These are phyloP conservation scores for Sorex maritimensis DNA, from an alignment of 2,797 vertebrate genomes.

Conservation along the genomic window DNA sequence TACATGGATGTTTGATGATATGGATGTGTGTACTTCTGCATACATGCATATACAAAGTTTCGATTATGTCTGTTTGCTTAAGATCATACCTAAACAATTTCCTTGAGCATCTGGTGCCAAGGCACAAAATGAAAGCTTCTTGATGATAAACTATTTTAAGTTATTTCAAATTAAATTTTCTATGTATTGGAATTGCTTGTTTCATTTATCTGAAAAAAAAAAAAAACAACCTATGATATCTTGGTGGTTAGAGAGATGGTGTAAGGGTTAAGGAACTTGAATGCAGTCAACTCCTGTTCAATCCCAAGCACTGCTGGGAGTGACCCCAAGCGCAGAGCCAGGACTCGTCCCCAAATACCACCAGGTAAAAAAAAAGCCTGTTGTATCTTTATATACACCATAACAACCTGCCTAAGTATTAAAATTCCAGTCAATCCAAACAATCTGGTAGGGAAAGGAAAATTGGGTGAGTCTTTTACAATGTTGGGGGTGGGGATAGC, in stretches of 20 bases:
- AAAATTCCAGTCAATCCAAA: not conserved
- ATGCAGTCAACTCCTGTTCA: too few species aligned
- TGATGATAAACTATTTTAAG: slow-evolving; percentile 74
- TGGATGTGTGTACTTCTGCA: not conserved
- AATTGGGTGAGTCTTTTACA: not conserved
- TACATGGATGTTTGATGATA: not conserved
- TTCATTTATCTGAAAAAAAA: slow-evolving; percentile 58
- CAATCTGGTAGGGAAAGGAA: not conserved
- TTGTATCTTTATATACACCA: slow-evolving; percentile 34
- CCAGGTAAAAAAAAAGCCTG: not conserved
- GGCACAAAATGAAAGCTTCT: slow-evolving; percentile 55
- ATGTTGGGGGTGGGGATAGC: not conserved
- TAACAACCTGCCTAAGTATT: slow-evolving; percentile 18
- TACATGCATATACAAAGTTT: slow-evolving; percentile 20
- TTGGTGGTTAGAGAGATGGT: too few species aligned
- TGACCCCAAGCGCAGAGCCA: too few species aligned
- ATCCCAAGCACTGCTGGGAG: too few species aligned
- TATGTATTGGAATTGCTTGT: slow-evolving; percentile 68
- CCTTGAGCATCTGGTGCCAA: slow-evolving; percentile 46
- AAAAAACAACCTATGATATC: too few species aligned
- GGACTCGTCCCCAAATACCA: too few species aligned
- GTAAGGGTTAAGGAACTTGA: too few species aligned
- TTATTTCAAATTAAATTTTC: slow-evolving; percentile 84
- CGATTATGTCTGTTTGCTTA: slow-evolving; percentile 71
- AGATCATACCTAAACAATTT: slow-evolving; percentile 60